Percentiles rank a stretch among this genome's conserved stretches.
Conservation (phyloP, 2,888 invertebrate genomes). For the Drosophila phalerata region DNA sequence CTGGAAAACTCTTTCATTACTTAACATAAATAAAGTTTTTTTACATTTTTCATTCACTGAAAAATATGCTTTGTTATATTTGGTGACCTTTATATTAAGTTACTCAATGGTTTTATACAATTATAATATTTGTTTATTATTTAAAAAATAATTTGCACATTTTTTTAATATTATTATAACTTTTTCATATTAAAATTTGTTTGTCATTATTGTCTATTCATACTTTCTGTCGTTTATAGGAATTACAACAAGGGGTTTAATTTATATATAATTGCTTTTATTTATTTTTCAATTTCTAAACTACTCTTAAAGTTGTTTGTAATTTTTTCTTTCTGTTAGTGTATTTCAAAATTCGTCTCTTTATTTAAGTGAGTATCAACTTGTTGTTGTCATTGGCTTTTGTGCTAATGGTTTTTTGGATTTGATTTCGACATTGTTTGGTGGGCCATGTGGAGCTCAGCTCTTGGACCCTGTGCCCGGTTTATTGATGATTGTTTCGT, state of each 20-base stretch:
- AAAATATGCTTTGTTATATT: too few relatives aligned
- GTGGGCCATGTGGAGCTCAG: slow-evolving; percentile 51
- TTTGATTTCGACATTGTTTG: slow-evolving; percentile 73
- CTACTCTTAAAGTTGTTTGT: too few relatives aligned
- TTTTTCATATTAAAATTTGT: background rate
- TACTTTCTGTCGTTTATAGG: too few relatives aligned
- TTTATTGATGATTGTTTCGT: slow-evolving; percentile 74
- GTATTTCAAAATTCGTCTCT: background rate
- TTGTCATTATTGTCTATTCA: background rate
- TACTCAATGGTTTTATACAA: too few relatives aligned
- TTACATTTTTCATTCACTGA: too few relatives aligned
- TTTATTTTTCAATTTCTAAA: background rate
- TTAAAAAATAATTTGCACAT: too few relatives aligned
- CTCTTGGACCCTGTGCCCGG: slow-evolving; percentile 38
- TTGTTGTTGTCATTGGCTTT: slow-evolving; percentile 43
- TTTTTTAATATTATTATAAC: too few relatives aligned
- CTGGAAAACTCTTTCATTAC: too few relatives aligned
- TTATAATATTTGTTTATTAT: too few relatives aligned
- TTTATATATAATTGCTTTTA: background rate
- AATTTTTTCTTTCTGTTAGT: background rate
- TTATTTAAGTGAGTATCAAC: slow-evolving; percentile 16
- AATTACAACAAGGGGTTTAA: too few relatives aligned
- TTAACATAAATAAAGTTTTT: too few relatives aligned
- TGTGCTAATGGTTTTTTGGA: slow-evolving; percentile 39
- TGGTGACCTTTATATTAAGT: too few relatives aligned